Evolutionary conservation across 2,113 vertebrate species (phyloP), one percentile per base, ranked within the genome.

Genomic region (Myotis lucifugus): DNA sequence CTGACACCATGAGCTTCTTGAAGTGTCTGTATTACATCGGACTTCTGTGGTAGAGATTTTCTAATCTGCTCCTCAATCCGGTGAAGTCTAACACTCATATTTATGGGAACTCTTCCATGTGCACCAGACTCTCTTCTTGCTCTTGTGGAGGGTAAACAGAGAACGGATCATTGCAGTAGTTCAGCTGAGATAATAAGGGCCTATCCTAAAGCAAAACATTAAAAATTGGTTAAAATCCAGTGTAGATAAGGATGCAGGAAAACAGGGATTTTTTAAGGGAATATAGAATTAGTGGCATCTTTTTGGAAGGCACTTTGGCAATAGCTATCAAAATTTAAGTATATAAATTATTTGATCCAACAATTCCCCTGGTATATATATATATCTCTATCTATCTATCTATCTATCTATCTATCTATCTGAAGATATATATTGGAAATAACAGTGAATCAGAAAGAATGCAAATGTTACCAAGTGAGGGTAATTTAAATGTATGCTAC

Each of bases 321-420:
- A 72, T 3, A 78, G 56, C 23, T 92, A 84, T 70, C 46, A 52
- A 92, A 90, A 92, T 93, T 37, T 74, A 94, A 91, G 32, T 17
- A 17, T 17, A 73, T 6, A 70, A 42, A 73, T 7, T 61, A 12
- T 84, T n/a, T 91, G 37, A 29, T 14, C 1, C 10, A 91, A 48
- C 21, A 82, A 79, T 73, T 78, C 6, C 23, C n/a, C 12, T 70
- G 2, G 8, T 42, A 7, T 42, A 5, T 42, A 42, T 42, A 5
- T 42, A 42, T 42, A 5, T 42, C 5, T 42, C 5, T 8, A 42
- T 42, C 5, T 8, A 37, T 37, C 37, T 3, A 37, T 37, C 37
- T 42, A 8, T 42, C 5, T 42, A 42, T 42, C 5, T 42, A 42
- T 42, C 5, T 42, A 42, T 42, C 5, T 42, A 42, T 42, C 5